Evolutionary conservation across 1,140 invertebrate species (phyloP).

Genomic region (Olivierus martensii): DNA sequence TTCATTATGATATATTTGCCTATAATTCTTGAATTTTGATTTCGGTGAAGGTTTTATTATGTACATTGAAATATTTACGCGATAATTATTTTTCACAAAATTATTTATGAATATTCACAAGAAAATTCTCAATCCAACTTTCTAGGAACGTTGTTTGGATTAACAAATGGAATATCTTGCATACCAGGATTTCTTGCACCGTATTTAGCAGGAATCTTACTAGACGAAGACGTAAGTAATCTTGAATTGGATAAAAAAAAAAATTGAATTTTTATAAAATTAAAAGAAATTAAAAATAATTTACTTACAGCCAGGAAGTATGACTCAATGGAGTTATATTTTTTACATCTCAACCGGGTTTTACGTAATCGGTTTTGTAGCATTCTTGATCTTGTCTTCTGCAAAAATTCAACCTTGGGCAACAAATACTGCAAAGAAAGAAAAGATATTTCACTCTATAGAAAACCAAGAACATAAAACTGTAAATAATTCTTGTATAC

Average conservation of each 20-base stretch:
- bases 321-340: constrained; percentile 56
- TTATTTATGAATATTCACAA: no score
- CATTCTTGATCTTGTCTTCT: constrained; percentile 43
- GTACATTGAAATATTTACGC: no score
- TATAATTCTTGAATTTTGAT: no score
- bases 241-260: neutral
- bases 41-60: no score
- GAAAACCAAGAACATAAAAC: no score
- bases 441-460: no score
- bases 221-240: constrained; percentile 25
- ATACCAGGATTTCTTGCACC: constrained; percentile 29
- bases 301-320: constrained; percentile 38
- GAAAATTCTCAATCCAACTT: no score
- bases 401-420: constrained; percentile 29
- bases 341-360: constrained; percentile 56
- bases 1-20: no score
- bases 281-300: neutral
- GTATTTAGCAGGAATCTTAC: constrained; percentile 37
- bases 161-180: constrained; percentile 42
- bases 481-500: no score
- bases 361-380: constrained; percentile 48
- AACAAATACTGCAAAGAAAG: no score
- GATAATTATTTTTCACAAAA: no score
- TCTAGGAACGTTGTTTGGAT: constrained; percentile 48
- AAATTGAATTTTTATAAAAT: neutral